Conservation (phyloP, 2,113 vertebrate genomes). For the Prolemur simus region DNA sequence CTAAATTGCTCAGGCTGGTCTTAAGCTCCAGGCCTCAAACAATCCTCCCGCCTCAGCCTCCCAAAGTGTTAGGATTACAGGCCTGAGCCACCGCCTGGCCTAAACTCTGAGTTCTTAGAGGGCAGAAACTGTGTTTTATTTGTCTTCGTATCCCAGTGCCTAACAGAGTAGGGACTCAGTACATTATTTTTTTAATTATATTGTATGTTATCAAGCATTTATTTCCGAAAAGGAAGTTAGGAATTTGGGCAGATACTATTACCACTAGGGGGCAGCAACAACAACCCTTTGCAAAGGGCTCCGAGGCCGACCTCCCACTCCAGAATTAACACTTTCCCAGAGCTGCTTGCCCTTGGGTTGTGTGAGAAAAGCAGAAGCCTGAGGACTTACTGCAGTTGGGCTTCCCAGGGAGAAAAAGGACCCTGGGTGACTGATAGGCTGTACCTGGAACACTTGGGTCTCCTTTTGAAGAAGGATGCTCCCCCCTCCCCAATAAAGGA, state of each 20-base stretch:
- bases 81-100: no score
- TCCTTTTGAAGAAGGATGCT: neutral
- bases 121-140: neutral
- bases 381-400: neutral
- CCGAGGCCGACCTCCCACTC: fast-evolving
- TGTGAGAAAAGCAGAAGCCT: neutral
- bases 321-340: neutral
- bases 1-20: no score
- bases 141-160: neutral
- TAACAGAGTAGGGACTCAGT: neutral
- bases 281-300: neutral
- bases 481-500: neutral
- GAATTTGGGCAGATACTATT: neutral
- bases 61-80: no score
- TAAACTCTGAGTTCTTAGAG: neutral
- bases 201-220: neutral
- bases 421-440: neutral
- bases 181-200: neutral
- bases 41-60: no score
- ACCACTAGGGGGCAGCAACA: constrained; percentile 59
- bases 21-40: no score
- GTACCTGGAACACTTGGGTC: neutral
- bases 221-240: neutral
- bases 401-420: neutral
- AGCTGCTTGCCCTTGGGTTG: neutral